Base-by-base conservation (phyloP, 2,888 invertebrate genomes). In the Cremastinae sp. region DNA sequence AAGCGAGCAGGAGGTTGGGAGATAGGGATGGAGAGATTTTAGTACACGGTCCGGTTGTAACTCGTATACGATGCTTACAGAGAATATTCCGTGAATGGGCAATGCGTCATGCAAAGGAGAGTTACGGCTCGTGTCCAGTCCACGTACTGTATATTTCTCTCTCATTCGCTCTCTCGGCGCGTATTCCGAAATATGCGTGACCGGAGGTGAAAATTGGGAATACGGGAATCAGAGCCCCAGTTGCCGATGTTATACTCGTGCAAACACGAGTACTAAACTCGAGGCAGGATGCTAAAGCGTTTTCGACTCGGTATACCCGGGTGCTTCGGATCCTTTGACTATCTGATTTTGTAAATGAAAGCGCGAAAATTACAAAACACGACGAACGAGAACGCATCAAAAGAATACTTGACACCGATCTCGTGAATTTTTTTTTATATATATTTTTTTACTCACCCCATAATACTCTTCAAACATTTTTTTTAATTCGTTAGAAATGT, bases 11-110 rank as follows among this genome's bases (percentile, higher is more conserved):
- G 28, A 5, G 28, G 28, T 3, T 28, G 5, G 10, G 41, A 2
- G 51, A 12, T 7, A 8, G 28, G n/a, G 53, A 3, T 8, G 22
- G 64, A 41, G 41, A 41, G 49, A 58, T 62, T 66, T 73, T 56
- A 43, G 41, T 56, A 65, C 69, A 41, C 51, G 74, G 71, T 74
- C 64, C 62, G 8, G 59, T 68, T 74, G 77, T 74, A 72, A 76
- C 65, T 66, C 38, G 34, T 47, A 66, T 62, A 61, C 61, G 68
- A 72, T 9, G 10, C 12, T 41, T 70, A 72, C 74, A 75, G 84
- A 84, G 85, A 85, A 87, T 87, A 86, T 84, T 85, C 84, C 84
- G 65, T 62, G 76, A 41, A 78, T 75, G 64, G 79, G 85, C 85
- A 84, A 88, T 88, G 84, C 84, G 84, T 88, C 87, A 88, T 84